Conservation (phyloP, 2,113 vertebrate species). For the Dromas ardeola region DNA sequence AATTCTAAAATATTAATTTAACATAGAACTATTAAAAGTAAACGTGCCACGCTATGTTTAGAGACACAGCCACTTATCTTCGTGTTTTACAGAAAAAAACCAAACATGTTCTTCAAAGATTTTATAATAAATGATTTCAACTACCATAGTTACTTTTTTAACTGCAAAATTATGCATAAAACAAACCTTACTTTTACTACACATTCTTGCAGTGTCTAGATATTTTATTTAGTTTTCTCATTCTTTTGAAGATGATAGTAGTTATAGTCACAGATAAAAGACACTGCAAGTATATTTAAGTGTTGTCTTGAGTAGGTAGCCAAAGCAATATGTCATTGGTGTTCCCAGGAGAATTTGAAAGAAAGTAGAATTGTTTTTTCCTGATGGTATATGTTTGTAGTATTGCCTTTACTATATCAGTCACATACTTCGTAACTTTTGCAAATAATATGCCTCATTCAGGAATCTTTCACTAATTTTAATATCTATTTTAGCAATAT, state of each 20-base stretch:
- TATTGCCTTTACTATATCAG: background rate
- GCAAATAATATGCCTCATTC: background rate
- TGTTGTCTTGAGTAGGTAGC: background rate
- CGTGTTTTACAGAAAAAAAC: background rate
- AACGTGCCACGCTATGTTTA: background rate
- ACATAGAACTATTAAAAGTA: background rate
- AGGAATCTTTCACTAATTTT: background rate
- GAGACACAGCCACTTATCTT: background rate
- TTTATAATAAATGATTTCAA: background rate
- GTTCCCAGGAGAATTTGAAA: background rate
- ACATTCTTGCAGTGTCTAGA: background rate
- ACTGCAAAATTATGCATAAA: background rate
- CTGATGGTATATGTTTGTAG: background rate
- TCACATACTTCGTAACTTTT: background rate
- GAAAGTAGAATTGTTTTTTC: rapidly evolving
- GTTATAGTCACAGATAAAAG: background rate
- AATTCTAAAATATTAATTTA: background rate
- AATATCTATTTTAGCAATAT: background rate
- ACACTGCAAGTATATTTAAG: background rate
- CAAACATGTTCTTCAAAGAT: background rate
- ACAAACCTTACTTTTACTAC: background rate
- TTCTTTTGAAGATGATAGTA: background rate
- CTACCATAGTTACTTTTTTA: background rate
- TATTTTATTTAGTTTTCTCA: background rate
- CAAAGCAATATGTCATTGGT: background rate